Evolutionary conservation across 2,888 invertebrate species (phyloP), one percentile per base, ranked within the genome.

Genomic region (Pteria penguin): DNA sequence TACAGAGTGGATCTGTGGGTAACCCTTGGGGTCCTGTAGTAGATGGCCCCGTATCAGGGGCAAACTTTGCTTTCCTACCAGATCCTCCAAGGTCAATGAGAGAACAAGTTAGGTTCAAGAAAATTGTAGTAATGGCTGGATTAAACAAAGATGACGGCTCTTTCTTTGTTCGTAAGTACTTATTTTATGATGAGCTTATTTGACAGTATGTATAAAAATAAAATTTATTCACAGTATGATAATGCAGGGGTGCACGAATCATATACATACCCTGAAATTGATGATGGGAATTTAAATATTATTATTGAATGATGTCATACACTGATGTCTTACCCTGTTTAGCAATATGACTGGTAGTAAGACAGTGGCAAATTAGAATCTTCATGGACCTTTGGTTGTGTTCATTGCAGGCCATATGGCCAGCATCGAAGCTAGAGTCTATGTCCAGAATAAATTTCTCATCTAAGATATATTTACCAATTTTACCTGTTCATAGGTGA

Each of bases 11-110:
- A 0, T 80, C 83, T 29, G 83, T 88, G 1, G 90, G 88, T 22
- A 91, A 90, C 33, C 92, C 92, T 1, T 92, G 91, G 88, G 90
- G 86, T 1, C 91, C 92, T 0, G 89, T 90, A 8, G 87, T 91
- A 4, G 92, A 91, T 79, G 91, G 90, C 0, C 80, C 83, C 11
- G 75, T 83, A 32, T 82, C 84, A 58, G 89, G 89, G n/a, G 82
- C 84, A 1, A 74, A 81, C 63, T 79, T 78, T 68, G 84, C 86
- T 22, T 87, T 91, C 60, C 82, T 91, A 18, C 85, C 87, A 4
- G 89, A 91, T 63, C 82, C 82, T 4, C 91, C 91, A 0, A 82
- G 83, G 31, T 72, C 78, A 3, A 84, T 91, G 78, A 78, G 91
- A 29, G 81, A 87, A 26, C 87, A 88, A 62, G 87, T 86, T 3